These are phyloP conservation scores for Heliangelus exortis DNA, from an alignment of 2,797 vertebrate species.

Conservation along the genomic window DNA sequence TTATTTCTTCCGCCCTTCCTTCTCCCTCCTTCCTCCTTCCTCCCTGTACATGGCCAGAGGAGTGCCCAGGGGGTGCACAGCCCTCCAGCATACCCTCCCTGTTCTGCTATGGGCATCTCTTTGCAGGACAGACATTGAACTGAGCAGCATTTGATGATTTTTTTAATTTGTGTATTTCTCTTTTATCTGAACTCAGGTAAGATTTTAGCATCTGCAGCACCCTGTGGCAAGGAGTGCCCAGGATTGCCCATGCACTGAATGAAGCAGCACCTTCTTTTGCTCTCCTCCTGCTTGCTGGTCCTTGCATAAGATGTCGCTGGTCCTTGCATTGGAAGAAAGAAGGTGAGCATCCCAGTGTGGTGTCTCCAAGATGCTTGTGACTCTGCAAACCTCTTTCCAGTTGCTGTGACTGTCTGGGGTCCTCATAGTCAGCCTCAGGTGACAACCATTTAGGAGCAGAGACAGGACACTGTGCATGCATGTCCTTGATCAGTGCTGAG, in stretches of 20 bases:
- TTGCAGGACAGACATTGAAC: background rate
- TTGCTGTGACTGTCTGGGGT: background rate
- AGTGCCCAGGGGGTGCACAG: background rate
- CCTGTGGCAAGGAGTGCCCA: background rate
- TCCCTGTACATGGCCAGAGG: accelerated
- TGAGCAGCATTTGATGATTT: background rate
- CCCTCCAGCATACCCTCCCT: background rate
- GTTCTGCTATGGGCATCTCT: background rate
- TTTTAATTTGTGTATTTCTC: background rate
- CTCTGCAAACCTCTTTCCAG: background rate
- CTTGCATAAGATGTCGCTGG: background rate
- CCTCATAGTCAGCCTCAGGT: background rate
- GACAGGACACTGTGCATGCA: accelerated
- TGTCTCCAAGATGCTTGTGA: background rate
- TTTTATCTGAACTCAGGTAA: background rate
- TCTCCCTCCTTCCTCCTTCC: background rate
- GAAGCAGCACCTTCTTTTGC: background rate
- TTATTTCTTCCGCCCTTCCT: background rate
- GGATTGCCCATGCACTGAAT: accelerated
- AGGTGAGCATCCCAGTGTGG: background rate
- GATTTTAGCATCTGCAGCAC: background rate
- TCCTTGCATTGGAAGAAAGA: background rate
- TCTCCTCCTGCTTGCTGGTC: background rate
- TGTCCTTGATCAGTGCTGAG: accelerated
- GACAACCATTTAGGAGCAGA: background rate